Evolutionary conservation across 2,797 vertebrate species (phyloP).

Genomic region (Kryptolebias ocellatus): DNA sequence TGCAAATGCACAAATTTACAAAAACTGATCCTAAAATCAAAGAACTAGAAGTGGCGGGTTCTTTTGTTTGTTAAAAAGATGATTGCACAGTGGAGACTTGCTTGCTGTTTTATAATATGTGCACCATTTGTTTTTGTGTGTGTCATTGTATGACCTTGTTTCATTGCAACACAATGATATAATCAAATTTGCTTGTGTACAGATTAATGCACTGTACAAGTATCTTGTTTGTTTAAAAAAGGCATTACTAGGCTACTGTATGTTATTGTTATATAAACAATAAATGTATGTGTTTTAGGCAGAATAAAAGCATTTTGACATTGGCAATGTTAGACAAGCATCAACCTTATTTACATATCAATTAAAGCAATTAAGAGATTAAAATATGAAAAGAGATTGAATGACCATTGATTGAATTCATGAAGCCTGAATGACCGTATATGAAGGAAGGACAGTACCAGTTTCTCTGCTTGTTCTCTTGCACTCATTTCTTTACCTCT

Average conservation of each 20-base stretch:
- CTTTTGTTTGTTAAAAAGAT: slow-evolving; percentile 40
- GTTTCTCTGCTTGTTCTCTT: slow-evolving; percentile 26
- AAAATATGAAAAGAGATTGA: slow-evolving; percentile 70
- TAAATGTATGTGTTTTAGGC: slow-evolving; percentile 27
- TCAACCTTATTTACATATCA: slow-evolving; percentile 70
- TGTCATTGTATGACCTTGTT: slow-evolving; percentile 22
- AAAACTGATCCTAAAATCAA: slow-evolving; percentile 48
- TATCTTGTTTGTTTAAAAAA: not conserved
- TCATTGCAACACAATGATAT: slow-evolving; percentile 2
- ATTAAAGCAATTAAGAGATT: slow-evolving; percentile 80
- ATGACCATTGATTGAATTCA: too few species aligned
- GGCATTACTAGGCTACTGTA: not conserved
- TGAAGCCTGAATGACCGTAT: slow-evolving; percentile 71
- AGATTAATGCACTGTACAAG: not conserved
- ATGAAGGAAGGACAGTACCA: slow-evolving; percentile 53
- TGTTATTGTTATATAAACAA: not conserved
- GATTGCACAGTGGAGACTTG: slow-evolving; percentile 31
- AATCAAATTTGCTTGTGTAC: slow-evolving; percentile 15
- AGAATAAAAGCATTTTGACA: slow-evolving; percentile 44
- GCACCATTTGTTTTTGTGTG: slow-evolving; percentile 9
- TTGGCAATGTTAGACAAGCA: slow-evolving; percentile 34
- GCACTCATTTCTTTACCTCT: slow-evolving; percentile 5
- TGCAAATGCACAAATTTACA: slow-evolving; percentile 21
- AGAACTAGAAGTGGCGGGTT: slow-evolving; percentile 52
- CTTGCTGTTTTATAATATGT: slow-evolving; percentile 22